A percentile compares a stretch with the other conserved stretches of the same genome.
Conservation (phyloP, 2,797 vertebrate species). For the Danionella dracula region DNA sequence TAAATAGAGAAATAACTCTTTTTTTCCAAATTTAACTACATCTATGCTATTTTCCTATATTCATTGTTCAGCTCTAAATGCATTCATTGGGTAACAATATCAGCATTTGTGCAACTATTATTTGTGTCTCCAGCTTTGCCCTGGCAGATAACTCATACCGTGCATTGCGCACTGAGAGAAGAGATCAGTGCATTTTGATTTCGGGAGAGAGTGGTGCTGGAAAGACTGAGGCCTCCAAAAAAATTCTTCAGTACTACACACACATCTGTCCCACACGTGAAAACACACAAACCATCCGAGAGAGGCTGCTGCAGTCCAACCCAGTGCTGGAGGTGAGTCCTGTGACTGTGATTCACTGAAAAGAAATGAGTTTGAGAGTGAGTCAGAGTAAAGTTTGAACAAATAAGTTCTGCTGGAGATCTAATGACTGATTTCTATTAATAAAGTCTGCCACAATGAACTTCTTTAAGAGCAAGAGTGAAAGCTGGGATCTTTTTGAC, state of each 20-base stretch:
- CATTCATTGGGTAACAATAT: no score
- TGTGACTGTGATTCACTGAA: background rate
- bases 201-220: constrained; percentile 87
- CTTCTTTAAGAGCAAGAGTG: no score
- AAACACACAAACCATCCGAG: constrained; percentile 64
- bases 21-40: no score
- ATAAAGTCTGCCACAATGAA: no score
- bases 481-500: no score
- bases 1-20: no score
- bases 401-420: background rate
- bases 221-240: constrained; percentile 94
- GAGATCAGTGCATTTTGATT: constrained; percentile 81
- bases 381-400: background rate
- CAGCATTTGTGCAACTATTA: no score
- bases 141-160: constrained; percentile 91
- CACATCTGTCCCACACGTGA: constrained; percentile 67
- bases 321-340: constrained; percentile 86
- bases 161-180: constrained; percentile 83
- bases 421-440: no score
- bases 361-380: background rate
- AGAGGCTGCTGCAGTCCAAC: constrained; percentile 84
- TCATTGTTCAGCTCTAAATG: no score
- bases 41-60: no score
- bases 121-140: constrained; percentile 72
- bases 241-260: constrained; percentile 89